These are phyloP conservation scores for Malurus alboscapulatus DNA, from an alignment of 2,113 vertebrate species.

Conservation along the genomic window DNA sequence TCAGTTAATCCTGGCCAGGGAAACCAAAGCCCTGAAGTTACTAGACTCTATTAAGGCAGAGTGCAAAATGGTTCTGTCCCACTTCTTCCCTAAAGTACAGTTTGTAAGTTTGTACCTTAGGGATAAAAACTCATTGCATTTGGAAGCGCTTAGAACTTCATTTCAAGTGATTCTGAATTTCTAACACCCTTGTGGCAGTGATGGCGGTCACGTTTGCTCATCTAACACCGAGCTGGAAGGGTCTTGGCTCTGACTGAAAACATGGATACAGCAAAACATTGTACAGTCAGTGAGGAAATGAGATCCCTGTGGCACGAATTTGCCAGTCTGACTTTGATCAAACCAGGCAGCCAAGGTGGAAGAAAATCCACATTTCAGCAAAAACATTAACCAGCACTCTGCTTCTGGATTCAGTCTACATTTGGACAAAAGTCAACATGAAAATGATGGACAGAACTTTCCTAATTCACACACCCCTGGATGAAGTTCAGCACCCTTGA, in stretches of 20 bases:
- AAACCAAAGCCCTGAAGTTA: constrained; percentile 25
- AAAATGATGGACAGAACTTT: background rate
- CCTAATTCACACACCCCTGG: background rate
- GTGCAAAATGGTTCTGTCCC: constrained; percentile 6
- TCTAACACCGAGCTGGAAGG: background rate
- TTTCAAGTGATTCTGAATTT: background rate
- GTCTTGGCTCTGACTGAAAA: background rate
- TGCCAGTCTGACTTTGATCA: background rate
- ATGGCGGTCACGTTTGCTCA: background rate
- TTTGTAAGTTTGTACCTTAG: background rate
- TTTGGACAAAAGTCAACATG: background rate
- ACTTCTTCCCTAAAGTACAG: background rate
- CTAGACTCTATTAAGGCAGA: constrained; percentile 53
- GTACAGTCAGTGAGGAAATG: background rate
- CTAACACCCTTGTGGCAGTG: background rate
- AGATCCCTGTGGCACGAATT: background rate
- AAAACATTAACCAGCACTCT: background rate
- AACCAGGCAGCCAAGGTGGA: background rate
- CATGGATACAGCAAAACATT: background rate
- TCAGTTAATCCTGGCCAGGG: constrained; percentile 29
- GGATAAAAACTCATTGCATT: background rate
- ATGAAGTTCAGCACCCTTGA: constrained; percentile 36
- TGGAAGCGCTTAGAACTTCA: constrained; percentile 18
- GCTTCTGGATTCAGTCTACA: background rate
- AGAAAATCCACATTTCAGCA: background rate